These are phyloP conservation scores for Climacteris rufus DNA, from an alignment of 2,113 vertebrate genomes.

Conservation along the genomic window DNA sequence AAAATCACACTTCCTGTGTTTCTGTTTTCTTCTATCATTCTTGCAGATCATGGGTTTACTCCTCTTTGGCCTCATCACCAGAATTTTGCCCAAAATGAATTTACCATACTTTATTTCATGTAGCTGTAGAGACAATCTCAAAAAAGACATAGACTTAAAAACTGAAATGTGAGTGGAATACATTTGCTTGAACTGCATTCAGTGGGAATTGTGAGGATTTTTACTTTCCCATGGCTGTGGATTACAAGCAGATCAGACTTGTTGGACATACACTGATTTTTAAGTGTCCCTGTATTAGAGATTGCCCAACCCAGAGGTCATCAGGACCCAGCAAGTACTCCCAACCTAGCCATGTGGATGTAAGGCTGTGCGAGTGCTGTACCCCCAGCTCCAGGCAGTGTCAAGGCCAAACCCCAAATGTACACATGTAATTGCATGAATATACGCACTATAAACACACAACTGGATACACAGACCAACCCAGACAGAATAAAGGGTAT, in stretches of 20 bases:
- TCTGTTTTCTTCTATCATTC: background rate
- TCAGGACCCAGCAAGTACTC: background rate
- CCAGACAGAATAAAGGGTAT: background rate
- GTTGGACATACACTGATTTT: background rate
- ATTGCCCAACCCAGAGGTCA: fast-evolving
- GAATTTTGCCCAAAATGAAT: background rate
- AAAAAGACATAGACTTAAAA: background rate
- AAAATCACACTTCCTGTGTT: background rate
- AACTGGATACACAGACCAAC: background rate
- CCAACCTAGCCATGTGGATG: background rate
- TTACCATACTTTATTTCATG: background rate
- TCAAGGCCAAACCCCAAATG: background rate
- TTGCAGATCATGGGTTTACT: background rate
- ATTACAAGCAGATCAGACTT: background rate
- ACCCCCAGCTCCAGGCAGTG: background rate
- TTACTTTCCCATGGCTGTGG: background rate
- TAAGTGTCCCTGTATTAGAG: background rate
- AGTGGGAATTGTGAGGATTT: background rate
- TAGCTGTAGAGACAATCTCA: background rate
- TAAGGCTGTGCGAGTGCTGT: too few relatives aligned
- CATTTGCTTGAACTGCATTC: background rate
- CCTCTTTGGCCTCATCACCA: background rate
- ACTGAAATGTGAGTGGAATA: background rate
- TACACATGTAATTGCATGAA: fast-evolving
- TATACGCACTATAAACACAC: background rate